Evolutionary conservation across 2,113 vertebrate genomes (phyloP).

Genomic region (Anarhynchus alexandrinus): DNA sequence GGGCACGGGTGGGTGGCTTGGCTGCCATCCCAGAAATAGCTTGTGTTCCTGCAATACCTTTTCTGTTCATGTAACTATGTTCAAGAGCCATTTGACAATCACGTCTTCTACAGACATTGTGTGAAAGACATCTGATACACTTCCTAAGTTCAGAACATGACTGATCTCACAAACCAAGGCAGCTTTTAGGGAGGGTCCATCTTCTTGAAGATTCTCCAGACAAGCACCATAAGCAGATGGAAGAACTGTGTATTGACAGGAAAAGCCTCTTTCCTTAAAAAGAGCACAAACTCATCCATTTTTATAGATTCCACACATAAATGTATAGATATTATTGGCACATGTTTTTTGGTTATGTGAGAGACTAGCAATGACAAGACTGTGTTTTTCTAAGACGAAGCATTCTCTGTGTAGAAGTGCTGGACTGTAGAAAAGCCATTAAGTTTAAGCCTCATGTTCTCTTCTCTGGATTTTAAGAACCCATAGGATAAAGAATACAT

Average conservation of each 20-base stretch:
- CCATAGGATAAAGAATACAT: background rate
- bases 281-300: background rate
- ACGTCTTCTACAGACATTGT: background rate
- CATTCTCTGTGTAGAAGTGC: background rate
- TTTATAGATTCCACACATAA: background rate
- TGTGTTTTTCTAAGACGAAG: background rate
- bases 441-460: background rate
- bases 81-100: background rate
- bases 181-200: background rate
- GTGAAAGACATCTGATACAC: background rate
- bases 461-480: background rate
- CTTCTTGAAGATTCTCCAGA: background rate
- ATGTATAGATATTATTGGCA: background rate
- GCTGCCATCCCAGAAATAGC: background rate
- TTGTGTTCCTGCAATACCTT: background rate
- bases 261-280: background rate
- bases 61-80: background rate
- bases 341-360: background rate
- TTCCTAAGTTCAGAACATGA: background rate
- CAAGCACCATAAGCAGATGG: background rate
- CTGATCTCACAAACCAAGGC: background rate
- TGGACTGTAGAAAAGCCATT: background rate
- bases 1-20: background rate
- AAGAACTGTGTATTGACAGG: background rate
- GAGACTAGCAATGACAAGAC: background rate